These are phyloP conservation scores for Acanthosepion pharaonis DNA, from an alignment of 2,888 invertebrate genomes.

Conservation along the genomic window DNA sequence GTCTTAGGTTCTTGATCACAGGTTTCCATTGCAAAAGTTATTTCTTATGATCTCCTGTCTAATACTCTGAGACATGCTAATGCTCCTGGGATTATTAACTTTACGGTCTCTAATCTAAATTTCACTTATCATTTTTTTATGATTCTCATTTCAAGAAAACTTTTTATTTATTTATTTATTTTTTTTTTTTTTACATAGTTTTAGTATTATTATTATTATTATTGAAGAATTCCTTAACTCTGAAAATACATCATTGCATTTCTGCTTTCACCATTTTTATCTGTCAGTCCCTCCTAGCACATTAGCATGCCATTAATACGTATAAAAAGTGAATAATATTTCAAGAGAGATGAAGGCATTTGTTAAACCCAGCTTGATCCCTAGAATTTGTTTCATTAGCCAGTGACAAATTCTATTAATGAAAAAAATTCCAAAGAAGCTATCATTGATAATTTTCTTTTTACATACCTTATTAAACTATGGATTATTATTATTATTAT, in stretches of 20 bases:
- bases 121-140: background rate
- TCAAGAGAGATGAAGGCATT: background rate
- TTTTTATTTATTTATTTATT: too few species aligned
- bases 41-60: too few species aligned
- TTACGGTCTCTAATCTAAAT: background rate
- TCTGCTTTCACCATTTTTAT: background rate
- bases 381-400: background rate
- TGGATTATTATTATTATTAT: background rate
- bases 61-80: too few species aligned
- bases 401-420: conserved; percentile 21
- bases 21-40: too few species aligned
- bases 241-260: background rate
- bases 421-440: background rate
- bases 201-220: background rate
- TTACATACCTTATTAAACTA: background rate
- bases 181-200: background rate
- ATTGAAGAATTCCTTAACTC: background rate
- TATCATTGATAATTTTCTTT: background rate
- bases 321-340: background rate
- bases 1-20: too few species aligned
- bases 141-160: background rate
- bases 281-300: background rate
- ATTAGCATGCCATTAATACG: background rate
- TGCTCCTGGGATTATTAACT: too few species aligned
- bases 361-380: background rate